Evolutionary conservation across 2,888 invertebrate genomes (phyloP), one percentile per base, ranked within the genome.

Genomic region (Endomychus coccineus): DNA sequence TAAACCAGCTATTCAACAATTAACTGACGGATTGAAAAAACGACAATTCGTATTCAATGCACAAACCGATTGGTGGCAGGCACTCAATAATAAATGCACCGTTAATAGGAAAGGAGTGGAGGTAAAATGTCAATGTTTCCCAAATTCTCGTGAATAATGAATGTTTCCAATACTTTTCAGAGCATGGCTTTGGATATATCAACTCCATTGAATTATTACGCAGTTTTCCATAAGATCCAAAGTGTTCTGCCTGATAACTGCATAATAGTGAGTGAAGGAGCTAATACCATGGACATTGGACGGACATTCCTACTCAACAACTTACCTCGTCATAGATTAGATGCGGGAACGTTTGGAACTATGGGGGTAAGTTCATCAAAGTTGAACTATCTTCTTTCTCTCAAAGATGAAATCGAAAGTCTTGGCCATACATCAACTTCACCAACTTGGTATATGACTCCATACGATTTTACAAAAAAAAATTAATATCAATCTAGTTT

Each of bases 201-300:
- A 0, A 68, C 78, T 1, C 96, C 96, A 0, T 69, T 96, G 16
- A 96, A 95, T 68, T 97, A 96, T 67, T 96, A 91, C 60, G 80
- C 92, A 1, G 92, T 90, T 3, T 90, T 94, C 62, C 80, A 85
- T 62, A 77, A 85, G 45, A 76, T 96, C 29, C 83, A 85, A 54
- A 74, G 79, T 27, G 64, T 72, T 36, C 73, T 90, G 39, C 89
- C 90, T 0, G 71, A 75, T 58, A 85, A 96, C 67, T 80, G 83
- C 3, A 78, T 96, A 10, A 89, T 97, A 41, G 87, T 95, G 16
- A 95, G 92, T 58, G 96, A 97, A 68, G 97, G 96, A 13, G 95
- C 96, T 19, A 96, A 96, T 65, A 97, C 96, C 0, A 97, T 97
- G 97, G 96, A 97, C 60, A 96, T 96, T 58, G 95, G 96, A 0